A percentile compares a stretch with the other conserved stretches of the same genome.
Conservation (phyloP, 2,797 vertebrate genomes). For the Tachyglossus aculeatus region DNA sequence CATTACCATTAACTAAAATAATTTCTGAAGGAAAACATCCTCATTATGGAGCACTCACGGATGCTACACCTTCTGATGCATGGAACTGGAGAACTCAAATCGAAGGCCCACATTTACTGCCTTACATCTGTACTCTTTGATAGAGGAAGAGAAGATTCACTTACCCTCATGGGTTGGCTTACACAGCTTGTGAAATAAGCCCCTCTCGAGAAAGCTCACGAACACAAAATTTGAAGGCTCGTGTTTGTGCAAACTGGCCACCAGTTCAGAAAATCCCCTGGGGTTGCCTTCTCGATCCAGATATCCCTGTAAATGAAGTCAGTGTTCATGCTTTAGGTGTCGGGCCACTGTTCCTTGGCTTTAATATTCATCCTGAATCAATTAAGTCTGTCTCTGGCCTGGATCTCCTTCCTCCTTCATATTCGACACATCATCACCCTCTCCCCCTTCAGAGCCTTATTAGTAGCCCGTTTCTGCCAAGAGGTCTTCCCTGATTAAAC, state of each 20-base stretch:
- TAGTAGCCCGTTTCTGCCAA: too few species aligned
- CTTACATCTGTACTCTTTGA: neutral
- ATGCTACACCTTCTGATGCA: neutral
- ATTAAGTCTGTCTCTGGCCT: too few species aligned
- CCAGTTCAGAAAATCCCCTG: conserved; percentile 62
- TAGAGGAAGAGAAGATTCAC: neutral
- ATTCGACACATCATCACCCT: too few species aligned
- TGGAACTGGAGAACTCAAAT: neutral
- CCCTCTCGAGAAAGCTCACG: conserved; percentile 61
- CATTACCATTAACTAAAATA: too few species aligned
- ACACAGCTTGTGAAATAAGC: conserved; percentile 66
- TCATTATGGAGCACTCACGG: neutral
- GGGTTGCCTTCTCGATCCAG: conserved; percentile 55
- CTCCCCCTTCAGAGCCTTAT: too few species aligned
- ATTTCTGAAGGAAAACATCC: too few species aligned
- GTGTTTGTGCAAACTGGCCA: conserved; percentile 54
- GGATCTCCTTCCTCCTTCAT: too few species aligned
- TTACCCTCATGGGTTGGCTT: conserved; percentile 48
- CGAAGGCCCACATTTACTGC: neutral
- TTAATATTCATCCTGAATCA: too few species aligned
- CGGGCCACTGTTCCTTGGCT: too few species aligned
- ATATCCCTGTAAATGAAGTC: conserved; percentile 48
- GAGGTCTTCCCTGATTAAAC: too few species aligned
- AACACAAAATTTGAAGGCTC: conserved; percentile 70
- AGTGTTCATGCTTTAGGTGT: too few species aligned